Base-by-base conservation (phyloP, 2,113 vertebrate species). In the Siphamia tubifer region DNA sequence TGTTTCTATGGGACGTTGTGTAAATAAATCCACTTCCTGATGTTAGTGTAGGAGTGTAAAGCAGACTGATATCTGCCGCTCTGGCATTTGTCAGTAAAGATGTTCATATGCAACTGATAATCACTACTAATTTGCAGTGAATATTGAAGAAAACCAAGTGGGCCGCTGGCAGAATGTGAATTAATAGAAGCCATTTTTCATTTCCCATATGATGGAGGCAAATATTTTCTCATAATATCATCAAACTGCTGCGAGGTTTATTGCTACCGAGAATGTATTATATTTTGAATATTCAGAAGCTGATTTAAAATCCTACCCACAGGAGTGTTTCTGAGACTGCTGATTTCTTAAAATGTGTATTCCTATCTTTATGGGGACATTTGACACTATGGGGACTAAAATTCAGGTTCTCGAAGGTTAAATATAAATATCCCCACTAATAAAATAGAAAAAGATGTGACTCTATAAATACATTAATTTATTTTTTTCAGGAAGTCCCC, bases 281-380 rank as follows among this genome's bases (percentile, higher is more conserved):
- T 21, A 68, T 67, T 69, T 67, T 47, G 19, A 72, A 78, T 83
- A 66, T 81, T 78, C 43, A 52, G 27, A 23, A 65, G 15, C 63
- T 65, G 52, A 82, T 79, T 73, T 63, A 58, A 83, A 74, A 56
- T 70, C 36, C 15, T 43, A 11, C 66, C 20, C 30, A 36, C 67
- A 72, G 25, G 32, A 61, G 9, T 68, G 40, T 43, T 25, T 62
- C 51, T 71, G 34, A 44, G 32, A 23, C 48, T 74, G 34, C 34
- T 65, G 36, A 60, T 60, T 77, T 58, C 74, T 43, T 8, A 27
- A 30, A 48, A 19, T 25, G 42, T 17, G 39, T 31, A 21, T 57
- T 62, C n/a, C n/a, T n/a, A n/a, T n/a, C n/a, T n/a, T n/a, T n/a
- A n/a, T n/a, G n/a, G n/a, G n/a, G n/a, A n/a, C n/a, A n/a, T n/a